phyloP scores from a whole-genome alignment of 2,113 vertebrate species.

The Myrmecobius fasciatus region DNA sequence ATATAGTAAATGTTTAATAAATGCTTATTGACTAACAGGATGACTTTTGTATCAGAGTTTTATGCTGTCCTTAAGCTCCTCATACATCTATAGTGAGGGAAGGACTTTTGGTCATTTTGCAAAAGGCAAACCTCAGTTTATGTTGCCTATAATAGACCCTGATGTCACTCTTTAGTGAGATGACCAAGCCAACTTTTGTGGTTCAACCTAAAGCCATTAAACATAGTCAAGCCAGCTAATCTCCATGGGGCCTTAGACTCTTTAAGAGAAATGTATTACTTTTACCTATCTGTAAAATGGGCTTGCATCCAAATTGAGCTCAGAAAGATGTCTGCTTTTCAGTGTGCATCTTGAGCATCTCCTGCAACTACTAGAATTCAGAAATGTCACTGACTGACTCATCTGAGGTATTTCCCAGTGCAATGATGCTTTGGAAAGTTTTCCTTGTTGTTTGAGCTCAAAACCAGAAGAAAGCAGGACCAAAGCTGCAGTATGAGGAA shows the following conservation, averaged over 20 bases:
- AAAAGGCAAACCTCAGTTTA: not conserved
- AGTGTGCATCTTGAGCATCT: not conserved
- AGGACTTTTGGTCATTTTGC: not conserved
- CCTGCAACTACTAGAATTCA: not conserved
- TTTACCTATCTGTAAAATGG: not conserved
- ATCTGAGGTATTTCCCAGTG: not conserved
- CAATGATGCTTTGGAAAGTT: not conserved
- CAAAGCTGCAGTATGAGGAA: not conserved
- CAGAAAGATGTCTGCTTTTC: not conserved
- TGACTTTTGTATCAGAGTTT: not conserved
- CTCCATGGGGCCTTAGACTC: not conserved
- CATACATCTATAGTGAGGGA: not conserved
- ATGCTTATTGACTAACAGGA: not conserved
- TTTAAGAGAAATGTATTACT: not conserved
- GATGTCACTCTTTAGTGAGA: not conserved
- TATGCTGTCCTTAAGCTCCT: not conserved
- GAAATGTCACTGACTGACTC: not conserved
- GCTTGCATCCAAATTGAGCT: not conserved
- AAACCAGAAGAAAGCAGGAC: not conserved
- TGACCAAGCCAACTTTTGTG: not conserved
- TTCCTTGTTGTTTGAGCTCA: not conserved
- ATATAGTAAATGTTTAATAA: not conserved
- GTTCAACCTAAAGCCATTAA: not conserved
- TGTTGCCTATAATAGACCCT: not conserved
- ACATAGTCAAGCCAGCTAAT: not conserved